Evolutionary conservation across 2,888 invertebrate species (phyloP), one percentile per base, ranked within the genome.

Genomic region (Lydus trimaculatus): DNA sequence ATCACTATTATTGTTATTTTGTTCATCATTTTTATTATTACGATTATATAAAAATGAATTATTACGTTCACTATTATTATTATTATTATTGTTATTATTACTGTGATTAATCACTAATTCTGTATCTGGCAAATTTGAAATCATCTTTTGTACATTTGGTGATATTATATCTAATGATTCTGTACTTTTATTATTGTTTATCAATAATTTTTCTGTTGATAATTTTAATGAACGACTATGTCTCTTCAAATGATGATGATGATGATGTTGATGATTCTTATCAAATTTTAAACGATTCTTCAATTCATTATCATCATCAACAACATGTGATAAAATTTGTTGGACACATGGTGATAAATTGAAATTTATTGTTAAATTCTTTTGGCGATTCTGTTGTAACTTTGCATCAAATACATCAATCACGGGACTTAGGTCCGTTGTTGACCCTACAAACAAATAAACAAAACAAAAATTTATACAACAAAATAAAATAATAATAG

Each of bases 401-500:
- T 77, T 87, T 90, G 93, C 92, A 87, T 96, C 96, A 85, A 95
- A 95, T 86, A 95, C 93, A 73, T 93, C 94, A 86, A 96, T 90
- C 73, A 96, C 89, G 76, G 95, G 94, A 83, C 94, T 92, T 84
- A 96, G 88, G 84, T 96, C 96, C 79, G 93, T 92, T 77, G 93
- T 91, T 78, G 94, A 93, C 82, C 95, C 96, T 96, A 91, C 7
- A 59, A 90, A 89, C 77, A 82, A 86, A 81, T 69, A 28, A 28
- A 28, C 28, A 28, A 28, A 28, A 28, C 2, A 4, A 28, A 28
- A 3, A 28, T 28, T 28, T 28, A n/a, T n/a, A n/a, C n/a, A n/a
- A n/a, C n/a, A n/a, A n/a, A n/a, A n/a, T n/a, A n/a, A n/a, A n/a
- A n/a, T n/a, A n/a, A n/a, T n/a, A n/a, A n/a, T n/a, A n/a, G n/a